Base-by-base conservation (phyloP, 2,888 invertebrate genomes). In the Drosophila ezoana region DNA sequence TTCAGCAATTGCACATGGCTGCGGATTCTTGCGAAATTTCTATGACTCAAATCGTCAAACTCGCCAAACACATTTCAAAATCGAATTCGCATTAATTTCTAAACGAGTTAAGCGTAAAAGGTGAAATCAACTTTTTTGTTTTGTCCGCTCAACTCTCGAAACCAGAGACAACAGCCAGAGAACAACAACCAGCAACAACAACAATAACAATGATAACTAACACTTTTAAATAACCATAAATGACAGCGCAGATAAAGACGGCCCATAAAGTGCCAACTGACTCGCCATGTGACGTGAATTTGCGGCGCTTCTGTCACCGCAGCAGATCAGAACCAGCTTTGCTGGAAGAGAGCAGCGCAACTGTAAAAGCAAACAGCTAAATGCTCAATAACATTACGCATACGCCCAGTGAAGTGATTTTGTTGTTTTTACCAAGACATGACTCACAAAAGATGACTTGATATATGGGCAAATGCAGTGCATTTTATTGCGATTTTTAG, bases 1-100 rank as follows among this genome's bases (percentile, higher is more conserved):
- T 54, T 45, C 32, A 28, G 13, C 32, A 8, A 68, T 44, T 64
- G 69, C 56, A 49, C 54, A 54, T 38, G 32, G 23, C 5, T 38
- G 40, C 32, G 53, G 60, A 77, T 83, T 86, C 84, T 78, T 76
- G 67, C 52, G 76, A 86, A 83, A 59, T 72, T 71, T 33, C 48
- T 66, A 62, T 83, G 83, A 85, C 66, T 85, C 83, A 83, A 79
- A 79, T 66, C 66, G 56, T 72, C 74, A 68, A 72, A 64, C 53
- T 64, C 33, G 68, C 38, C 59, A 76, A 73, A 68, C 40, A 66
- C 48, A 73, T 72, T 80, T 79, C 65, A 65, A 72, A 83, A 83
- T 83, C 81, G 79, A 83, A 79, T 83, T 84, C 80, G 74, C 82
- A 81, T 75, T 84, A 74, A 84, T 79, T 77, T 77, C 75, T 70